phyloP scores from a whole-genome alignment of 2,888 invertebrate genomes.

The Agrochola lota region DNA sequence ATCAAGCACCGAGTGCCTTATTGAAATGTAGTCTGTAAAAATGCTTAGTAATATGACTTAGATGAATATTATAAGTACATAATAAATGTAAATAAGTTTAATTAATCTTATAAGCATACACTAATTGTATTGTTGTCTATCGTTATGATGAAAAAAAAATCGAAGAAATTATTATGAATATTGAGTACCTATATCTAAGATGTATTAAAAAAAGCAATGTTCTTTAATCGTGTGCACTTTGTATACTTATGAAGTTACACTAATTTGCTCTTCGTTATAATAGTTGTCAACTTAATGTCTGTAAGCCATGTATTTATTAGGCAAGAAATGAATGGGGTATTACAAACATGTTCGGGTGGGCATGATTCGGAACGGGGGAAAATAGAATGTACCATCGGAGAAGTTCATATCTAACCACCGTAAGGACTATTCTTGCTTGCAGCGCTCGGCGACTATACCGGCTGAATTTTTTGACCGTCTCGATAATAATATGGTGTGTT shows the following conservation, averaged over 20 bases:
- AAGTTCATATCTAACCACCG: too few species aligned
- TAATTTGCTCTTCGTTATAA: constrained; percentile 27
- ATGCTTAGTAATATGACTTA: constrained; percentile 48
- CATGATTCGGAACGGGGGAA: not conserved
- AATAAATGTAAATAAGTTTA: constrained; percentile 48
- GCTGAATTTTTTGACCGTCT: too few species aligned
- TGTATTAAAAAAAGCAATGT: constrained; percentile 16
- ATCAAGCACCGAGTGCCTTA: constrained; percentile 88
- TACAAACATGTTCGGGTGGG: not conserved
- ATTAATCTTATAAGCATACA: constrained; percentile 10
- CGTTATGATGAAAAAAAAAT: constrained; percentile 13
- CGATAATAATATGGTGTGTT: too few species aligned
- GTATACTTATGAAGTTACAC: constrained; percentile 45
- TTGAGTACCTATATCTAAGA: constrained; percentile 20
- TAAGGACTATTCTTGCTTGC: too few species aligned
- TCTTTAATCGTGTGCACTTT: constrained; percentile 46
- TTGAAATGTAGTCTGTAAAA: constrained; percentile 84
- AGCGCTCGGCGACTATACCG: too few species aligned
- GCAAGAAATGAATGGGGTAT: not conserved
- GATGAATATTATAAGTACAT: constrained; percentile 26
- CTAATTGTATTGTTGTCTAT: constrained; percentile 19
- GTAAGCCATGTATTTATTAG: constrained; percentile 29
- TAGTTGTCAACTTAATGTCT: constrained; percentile 37
- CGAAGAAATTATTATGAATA: not conserved
- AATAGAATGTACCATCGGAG: not conserved